phyloP scores from a whole-genome alignment of 2,888 invertebrate species.

The Fragum sueziense region DNA sequence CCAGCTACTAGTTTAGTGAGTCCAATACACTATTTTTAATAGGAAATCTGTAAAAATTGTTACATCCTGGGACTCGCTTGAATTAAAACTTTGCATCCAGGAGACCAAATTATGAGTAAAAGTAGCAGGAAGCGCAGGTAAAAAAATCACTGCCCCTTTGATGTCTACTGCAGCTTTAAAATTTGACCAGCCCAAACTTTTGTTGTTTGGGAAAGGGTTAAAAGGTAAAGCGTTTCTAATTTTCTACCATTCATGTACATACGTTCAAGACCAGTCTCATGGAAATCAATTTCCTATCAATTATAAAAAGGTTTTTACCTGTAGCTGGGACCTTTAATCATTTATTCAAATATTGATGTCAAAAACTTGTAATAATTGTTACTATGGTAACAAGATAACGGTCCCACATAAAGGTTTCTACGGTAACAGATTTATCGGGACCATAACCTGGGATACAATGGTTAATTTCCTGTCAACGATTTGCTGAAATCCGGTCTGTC shows the following conservation, averaged over 20 bases:
- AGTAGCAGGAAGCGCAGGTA: no score
- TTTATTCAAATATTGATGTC: constrained; percentile 62
- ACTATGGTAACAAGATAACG: constrained; percentile 55
- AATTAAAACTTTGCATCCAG: no score
- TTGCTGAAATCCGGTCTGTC: constrained; percentile 45
- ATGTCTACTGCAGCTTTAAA: no score
- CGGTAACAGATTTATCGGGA: constrained; percentile 47
- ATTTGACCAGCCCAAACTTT: no score
- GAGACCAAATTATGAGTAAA: no score
- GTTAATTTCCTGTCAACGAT: constrained; percentile 53
- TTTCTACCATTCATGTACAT: neutral
- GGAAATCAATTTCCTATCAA: constrained; percentile 56
- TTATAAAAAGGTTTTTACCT: constrained; percentile 30
- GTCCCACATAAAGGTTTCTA: constrained; percentile 54
- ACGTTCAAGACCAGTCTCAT: neutral
- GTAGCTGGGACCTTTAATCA: constrained; percentile 62
- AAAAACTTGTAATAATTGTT: constrained; percentile 56
- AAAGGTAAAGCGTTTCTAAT: neutral
- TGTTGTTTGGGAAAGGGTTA: neutral
- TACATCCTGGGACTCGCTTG: no score
- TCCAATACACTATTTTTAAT: no score
- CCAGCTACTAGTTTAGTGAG: no score
- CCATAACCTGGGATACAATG: constrained; percentile 43
- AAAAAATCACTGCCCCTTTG: no score
- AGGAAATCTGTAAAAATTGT: no score